Evolutionary conservation across 2,113 vertebrate species (phyloP), one percentile per base, ranked within the genome.

Genomic region (Dolichotis patagonum): DNA sequence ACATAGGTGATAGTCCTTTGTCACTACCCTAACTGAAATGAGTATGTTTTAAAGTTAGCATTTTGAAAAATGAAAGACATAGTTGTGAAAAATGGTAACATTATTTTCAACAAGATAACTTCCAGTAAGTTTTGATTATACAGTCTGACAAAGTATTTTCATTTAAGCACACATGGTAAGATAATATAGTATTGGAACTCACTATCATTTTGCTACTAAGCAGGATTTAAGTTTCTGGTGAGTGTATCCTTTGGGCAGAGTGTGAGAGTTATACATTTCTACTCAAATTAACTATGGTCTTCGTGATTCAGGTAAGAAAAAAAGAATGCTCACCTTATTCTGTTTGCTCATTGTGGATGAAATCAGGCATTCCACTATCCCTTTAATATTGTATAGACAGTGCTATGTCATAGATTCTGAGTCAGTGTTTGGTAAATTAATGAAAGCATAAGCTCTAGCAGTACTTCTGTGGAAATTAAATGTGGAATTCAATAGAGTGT

Each of bases 391-490:
- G 32, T 94, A 58, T 43, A 96, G 85, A 94, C 94, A 95, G 90
- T 88, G 77, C 96, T 88, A 63, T 94, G 97, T 97, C 94, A 93
- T 96, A 96, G 90, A 8, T 95, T 97, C 96, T 96, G 97, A 97
- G 95, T 75, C 32, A 63, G 54, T 11, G 0, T 73, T 96, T 54
- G 96, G 73, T 97, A 95, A 98, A 98, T 98, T 96, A 98, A 98
- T 95, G 90, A 90, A 97, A 92, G 75, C 88, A 58, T 97, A 97
- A 83, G 89, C 94, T 96, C 96, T 43, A 91, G 87, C 58, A 94
- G 93, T 91, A 95, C 82, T 97, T 95, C 82, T 92, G 52, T 96
- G 86, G 96, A 98, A 98, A 97, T 95, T 98, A 97, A 97, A 97
- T 96, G 77, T 35, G 38, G 63, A 85, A 97, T 97, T 98, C 91